Base-by-base conservation (phyloP, 2,113 vertebrate species). In the Herpetotheres cachinnans region DNA sequence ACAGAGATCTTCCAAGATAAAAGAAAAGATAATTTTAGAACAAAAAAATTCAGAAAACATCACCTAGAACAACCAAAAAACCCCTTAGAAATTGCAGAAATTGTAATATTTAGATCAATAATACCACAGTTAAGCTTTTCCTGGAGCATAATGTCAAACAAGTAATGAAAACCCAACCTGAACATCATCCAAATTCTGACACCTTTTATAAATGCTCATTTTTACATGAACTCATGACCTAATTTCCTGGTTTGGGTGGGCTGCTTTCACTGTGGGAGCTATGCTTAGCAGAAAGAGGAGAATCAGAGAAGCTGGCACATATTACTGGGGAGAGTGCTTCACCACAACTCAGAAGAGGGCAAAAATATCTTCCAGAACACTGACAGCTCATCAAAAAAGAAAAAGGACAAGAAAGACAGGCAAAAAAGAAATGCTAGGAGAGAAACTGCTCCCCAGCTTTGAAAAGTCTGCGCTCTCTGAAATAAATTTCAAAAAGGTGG, bases 1-100 rank as follows among this genome's bases (percentile, higher is more conserved):
- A 99, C 84, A 44, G 95, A 98, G 89, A 99, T 97, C 99, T 99
- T 97, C 29, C 69, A 89, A 92, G 5, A 97, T 8, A 92, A 93
- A 97, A 82, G 16, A 47, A 61, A 82, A 63, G 21, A 24, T 13
- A 25, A 74, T 24, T 82, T 95, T 69, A 90, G 38, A 22, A 42
- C 5, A 36, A 81, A 56, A 82, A 52, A 38, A 11, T 1, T 24
- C 4, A 9, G 26, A 84, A 56, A 55, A 8, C 3, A 59, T 17
- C 4, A 50, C 6, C 32, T 26, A 54, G 22, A 84, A 40, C 7
- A 59, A 56, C 5, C 12, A 80, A 84, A 72, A 7, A 12, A 16
- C 1, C 29, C 27, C 10, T 65, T 27, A 71, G n/a, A 78, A 80
- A 92, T 0, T 1, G 15, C 18, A 83, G 21, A 79, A 82, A 49